phyloP scores from a whole-genome alignment of 2,888 invertebrate species.

The Cryptocephalus primarius region DNA sequence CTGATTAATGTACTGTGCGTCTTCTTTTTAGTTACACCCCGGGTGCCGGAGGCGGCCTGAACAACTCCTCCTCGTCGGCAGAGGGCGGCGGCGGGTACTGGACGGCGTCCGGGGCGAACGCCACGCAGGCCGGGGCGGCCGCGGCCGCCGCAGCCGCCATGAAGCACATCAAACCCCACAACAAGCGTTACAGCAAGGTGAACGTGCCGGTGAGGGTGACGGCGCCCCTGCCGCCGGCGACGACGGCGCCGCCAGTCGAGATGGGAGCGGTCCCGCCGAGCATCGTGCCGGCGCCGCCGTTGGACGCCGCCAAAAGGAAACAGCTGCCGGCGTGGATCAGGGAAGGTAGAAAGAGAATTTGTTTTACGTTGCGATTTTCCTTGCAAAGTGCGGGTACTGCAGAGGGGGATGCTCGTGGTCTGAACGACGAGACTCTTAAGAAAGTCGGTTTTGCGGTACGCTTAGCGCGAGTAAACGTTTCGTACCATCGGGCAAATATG shows the following conservation, averaged over 20 bases:
- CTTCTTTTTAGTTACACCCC: no score
- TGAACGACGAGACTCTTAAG: no score
- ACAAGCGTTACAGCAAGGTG: constrained; percentile 34
- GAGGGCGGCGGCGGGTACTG: background rate
- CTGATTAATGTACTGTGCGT: no score
- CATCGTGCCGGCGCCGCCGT: constrained; percentile 25
- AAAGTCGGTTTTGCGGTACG: no score
- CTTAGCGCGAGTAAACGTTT: no score
- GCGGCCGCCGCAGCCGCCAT: constrained; percentile 19
- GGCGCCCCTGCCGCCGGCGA: constrained; percentile 10
- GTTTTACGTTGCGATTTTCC: no score
- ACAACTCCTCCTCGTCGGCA: no score
- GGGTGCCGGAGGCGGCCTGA: no score
- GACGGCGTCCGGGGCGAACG: background rate
- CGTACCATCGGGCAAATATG: no score
- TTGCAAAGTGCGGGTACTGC: no score
- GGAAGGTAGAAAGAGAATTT: constrained; percentile 49
- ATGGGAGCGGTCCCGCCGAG: constrained; percentile 1
- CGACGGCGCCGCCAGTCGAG: constrained; percentile 10
- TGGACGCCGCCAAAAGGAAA: constrained; percentile 78
- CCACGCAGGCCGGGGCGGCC: background rate
- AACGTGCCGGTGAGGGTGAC: constrained; percentile 28
- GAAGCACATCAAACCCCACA: constrained; percentile 35
- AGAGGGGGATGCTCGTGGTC: no score
- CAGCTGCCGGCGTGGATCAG: constrained; percentile 96